Percentiles rank a stretch among this genome's conserved stretches.
Conservation (phyloP, 2,888 invertebrate species). For the Eristalis arbustorum region DNA sequence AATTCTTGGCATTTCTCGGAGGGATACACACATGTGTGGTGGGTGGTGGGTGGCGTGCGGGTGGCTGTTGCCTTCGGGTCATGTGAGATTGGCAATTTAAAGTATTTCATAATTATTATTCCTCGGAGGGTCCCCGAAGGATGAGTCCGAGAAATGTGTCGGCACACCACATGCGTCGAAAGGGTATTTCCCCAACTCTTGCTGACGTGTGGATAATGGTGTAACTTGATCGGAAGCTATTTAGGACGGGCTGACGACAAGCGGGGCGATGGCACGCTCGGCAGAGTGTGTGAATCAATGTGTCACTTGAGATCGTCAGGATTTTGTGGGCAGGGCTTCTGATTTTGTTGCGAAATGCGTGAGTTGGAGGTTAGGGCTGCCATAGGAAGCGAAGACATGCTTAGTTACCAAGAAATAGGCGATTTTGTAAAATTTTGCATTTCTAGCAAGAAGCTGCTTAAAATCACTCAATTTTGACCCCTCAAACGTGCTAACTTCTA, state of each 20-base stretch:
- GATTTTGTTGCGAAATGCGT: neutral
- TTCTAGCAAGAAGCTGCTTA: no score
- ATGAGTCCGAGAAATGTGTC: neutral
- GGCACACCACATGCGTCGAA: neutral
- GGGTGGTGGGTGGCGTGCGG: no score
- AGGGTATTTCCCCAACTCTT: neutral
- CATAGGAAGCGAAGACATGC: no score
- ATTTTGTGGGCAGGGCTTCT: neutral
- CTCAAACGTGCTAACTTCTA: no score
- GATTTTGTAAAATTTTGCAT: no score
- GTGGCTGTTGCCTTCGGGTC: slow-evolving; percentile 11
- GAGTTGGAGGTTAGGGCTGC: neutral
- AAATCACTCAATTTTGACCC: no score
- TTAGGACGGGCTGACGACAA: neutral
- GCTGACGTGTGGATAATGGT: neutral
- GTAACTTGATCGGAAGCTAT: neutral
- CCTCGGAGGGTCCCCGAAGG: slow-evolving; percentile 4
- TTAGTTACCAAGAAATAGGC: no score
- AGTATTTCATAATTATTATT: slow-evolving; percentile 55
- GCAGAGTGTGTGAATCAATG: neutral
- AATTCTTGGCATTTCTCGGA: slow-evolving; percentile 14
- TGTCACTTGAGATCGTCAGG: neutral
- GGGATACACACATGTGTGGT: slow-evolving; percentile 1
- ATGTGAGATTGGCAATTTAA: slow-evolving; percentile 50
- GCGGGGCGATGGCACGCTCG: neutral